Conservation (phyloP, 1,140 invertebrate genomes). For the Ganaspis sp. region DNA sequence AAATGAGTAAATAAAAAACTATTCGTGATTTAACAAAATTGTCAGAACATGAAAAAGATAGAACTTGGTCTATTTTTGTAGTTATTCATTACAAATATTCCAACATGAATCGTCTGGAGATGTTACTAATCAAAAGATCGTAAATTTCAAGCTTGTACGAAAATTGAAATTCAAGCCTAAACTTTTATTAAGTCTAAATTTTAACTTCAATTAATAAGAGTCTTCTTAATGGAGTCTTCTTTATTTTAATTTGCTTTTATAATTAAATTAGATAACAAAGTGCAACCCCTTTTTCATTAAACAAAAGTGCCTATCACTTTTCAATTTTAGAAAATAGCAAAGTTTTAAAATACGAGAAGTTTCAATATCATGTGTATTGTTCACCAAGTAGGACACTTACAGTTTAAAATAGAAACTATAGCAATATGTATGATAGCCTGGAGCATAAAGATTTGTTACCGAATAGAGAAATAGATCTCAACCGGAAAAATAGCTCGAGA, state of each 20-base stretch:
- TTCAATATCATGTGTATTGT: not conserved
- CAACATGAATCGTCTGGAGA: too few relatives aligned
- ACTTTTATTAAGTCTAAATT: too few relatives aligned
- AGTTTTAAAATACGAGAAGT: constrained; percentile 7
- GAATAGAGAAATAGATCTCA: not conserved
- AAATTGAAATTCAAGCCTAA: too few relatives aligned
- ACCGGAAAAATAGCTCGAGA: not conserved
- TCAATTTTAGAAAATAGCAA: constrained; percentile 1
- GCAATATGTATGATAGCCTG: not conserved
- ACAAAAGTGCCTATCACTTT: not conserved
- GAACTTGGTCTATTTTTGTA: too few relatives aligned
- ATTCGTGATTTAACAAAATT: not conserved
- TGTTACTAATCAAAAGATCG: too few relatives aligned
- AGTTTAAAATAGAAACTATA: constrained; percentile 9
- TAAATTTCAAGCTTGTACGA: too few relatives aligned
- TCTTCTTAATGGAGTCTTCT: too few relatives aligned
- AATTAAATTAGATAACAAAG: too few relatives aligned
- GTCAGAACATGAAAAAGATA: not conserved
- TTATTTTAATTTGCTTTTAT: too few relatives aligned
- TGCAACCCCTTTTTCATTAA: not conserved
- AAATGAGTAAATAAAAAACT: not conserved
- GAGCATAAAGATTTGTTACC: not conserved
- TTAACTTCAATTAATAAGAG: too few relatives aligned
- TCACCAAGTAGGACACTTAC: constrained; percentile 23
- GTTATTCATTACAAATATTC: too few relatives aligned